Conservation (phyloP, 37 sponge, comb jelly and placozoan species). For the Mnemiopsis leidyi region DNA sequence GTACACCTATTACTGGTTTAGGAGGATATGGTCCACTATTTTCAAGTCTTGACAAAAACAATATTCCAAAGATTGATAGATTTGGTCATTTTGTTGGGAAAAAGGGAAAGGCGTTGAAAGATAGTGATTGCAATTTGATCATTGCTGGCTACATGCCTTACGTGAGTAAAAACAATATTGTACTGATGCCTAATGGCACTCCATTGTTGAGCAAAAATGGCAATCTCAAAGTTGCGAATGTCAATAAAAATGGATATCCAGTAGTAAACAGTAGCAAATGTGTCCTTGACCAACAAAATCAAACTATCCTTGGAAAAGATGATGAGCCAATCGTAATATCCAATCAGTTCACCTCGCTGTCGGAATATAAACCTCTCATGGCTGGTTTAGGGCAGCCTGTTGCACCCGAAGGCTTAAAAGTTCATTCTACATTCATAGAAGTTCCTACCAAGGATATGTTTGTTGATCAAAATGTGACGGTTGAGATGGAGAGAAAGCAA, state of each 20-base stretch:
- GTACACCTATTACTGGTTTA: not conserved
- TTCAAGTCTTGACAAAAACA: not conserved
- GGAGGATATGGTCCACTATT: not conserved
- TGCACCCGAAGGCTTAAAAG: not conserved
- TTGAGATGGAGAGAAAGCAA: not conserved
- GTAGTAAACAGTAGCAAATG: not conserved
- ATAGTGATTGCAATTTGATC: not conserved
- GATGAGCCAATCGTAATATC: not conserved
- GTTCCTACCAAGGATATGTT: no score
- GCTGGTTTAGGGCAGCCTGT: not conserved
- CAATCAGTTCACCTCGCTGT: not conserved
- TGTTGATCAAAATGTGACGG: not conserved
- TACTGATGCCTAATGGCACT: not conserved
- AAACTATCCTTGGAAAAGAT: not conserved
- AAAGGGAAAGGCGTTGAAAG: not conserved
- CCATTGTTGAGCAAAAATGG: not conserved
- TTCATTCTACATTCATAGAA: no score
- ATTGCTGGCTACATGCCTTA: not conserved
- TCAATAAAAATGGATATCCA: not conserved
- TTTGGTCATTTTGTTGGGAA: not conserved
- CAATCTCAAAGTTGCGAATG: not conserved
- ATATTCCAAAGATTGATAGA: not conserved
- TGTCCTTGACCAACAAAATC: not conserved
- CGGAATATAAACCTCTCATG: not conserved
- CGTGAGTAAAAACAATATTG: not conserved